phyloP scores from a whole-genome alignment of 2,888 invertebrate species.

The Zaprionus bogoriensis region DNA sequence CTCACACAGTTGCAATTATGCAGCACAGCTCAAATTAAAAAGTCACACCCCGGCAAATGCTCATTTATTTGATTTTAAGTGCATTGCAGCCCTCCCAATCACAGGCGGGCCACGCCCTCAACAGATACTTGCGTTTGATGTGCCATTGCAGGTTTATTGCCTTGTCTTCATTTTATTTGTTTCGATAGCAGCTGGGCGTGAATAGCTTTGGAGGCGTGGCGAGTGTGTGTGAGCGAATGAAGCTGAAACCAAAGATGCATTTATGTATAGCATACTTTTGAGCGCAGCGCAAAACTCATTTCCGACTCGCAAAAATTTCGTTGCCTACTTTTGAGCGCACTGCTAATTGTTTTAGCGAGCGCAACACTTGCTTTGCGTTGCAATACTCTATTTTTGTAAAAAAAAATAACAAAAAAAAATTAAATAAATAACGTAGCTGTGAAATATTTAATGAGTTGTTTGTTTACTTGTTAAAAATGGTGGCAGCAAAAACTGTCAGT shows the following conservation, averaged over 20 bases:
- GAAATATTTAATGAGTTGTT: background rate
- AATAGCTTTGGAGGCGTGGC: conserved; percentile 7
- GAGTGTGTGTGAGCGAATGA: background rate
- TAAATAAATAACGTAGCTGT: background rate
- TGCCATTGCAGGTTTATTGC: conserved; percentile 28
- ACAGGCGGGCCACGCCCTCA: conserved; percentile 11
- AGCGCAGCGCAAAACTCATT: background rate
- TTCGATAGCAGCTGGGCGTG: background rate
- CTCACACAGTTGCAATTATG: conserved; percentile 37
- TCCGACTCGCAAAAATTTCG: too few species aligned
- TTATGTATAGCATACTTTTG: conserved; percentile 9
- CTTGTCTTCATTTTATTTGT: conserved; percentile 7
- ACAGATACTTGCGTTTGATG: conserved; percentile 34
- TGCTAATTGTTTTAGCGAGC: too few species aligned
- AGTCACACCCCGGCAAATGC: conserved; percentile 37
- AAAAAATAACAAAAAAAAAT: too few species aligned
- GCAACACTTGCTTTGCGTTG: background rate
- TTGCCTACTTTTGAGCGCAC: conserved; percentile 2
- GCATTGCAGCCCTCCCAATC: conserved; percentile 33
- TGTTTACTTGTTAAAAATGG: conserved; percentile 19
- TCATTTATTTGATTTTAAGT: conserved; percentile 59
- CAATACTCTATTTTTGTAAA: too few species aligned
- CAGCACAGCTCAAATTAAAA: conserved; percentile 55
- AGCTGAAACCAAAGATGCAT: background rate
- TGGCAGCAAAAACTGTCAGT: conserved; percentile 31